These are phyloP conservation scores for Chelonus insularis DNA, from an alignment of 1,140 invertebrate genomes.

Conservation along the genomic window DNA sequence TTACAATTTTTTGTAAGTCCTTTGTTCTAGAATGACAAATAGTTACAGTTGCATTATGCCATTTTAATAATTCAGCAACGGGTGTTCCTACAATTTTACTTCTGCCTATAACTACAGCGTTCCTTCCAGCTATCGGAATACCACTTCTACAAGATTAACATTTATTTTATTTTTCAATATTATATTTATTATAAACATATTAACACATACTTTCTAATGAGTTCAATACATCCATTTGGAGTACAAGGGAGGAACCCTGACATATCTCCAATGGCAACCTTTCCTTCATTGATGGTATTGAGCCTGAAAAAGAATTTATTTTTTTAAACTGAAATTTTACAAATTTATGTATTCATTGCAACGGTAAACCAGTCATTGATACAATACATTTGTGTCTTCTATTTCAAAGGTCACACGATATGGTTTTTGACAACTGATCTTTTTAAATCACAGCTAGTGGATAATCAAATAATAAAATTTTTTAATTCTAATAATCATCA, in stretches of 20 bases:
- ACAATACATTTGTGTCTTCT: no score
- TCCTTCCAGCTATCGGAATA: conserved; percentile 77
- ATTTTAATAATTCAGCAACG: conserved; percentile 90
- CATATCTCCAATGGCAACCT: conserved; percentile 80
- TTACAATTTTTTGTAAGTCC: conserved; percentile 78
- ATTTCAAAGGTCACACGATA: no score
- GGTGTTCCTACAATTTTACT: conserved; percentile 98
- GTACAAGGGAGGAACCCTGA: conserved; percentile 90
- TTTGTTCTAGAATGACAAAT: conserved; percentile 94
- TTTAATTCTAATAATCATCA: no score
- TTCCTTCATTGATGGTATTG: conserved; percentile 90
- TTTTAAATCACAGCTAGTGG: no score
- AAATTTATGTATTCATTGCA: no score
- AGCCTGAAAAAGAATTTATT: conserved; percentile 63
- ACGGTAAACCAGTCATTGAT: background rate
- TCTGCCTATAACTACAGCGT: conserved; percentile 91
- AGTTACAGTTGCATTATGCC: conserved; percentile 96
- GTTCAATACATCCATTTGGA: conserved; percentile 88
- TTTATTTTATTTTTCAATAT: background rate
- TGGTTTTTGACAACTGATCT: no score
- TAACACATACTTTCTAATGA: conserved; percentile 73
- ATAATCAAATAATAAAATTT: no score
- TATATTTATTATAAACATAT: background rate
- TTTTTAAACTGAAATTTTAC: no score
- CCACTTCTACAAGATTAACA: conserved; percentile 63